Evolutionary conservation across 2,888 invertebrate genomes (phyloP).

Genomic region (Habrosyne pyritoides): DNA sequence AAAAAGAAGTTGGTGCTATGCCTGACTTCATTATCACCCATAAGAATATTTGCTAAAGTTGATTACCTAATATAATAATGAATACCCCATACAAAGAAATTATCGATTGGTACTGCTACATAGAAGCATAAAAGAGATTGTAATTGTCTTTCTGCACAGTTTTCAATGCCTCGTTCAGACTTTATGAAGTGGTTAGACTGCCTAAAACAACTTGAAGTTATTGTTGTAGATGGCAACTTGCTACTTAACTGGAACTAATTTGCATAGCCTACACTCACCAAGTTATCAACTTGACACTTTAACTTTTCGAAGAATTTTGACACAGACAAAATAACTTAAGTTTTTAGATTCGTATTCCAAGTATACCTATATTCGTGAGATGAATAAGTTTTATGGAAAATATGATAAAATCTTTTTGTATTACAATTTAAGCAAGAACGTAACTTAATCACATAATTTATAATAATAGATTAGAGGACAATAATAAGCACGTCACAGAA

Average conservation of each 20-base stretch:
- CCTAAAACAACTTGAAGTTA: slow-evolving; percentile 9
- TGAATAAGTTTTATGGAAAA: not conserved
- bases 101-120: too few species aligned
- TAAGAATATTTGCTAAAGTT: too few species aligned
- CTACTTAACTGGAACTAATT: slow-evolving; percentile 10
- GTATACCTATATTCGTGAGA: not conserved
- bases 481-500: too few species aligned
- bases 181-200: slow-evolving; percentile 9
- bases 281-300: slow-evolving; percentile 6
- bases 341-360: not conserved
- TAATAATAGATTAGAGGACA: too few species aligned
- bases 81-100: too few species aligned
- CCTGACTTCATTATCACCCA: too few species aligned
- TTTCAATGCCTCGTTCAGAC: slow-evolving; percentile 8
- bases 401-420: not conserved
- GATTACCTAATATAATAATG: too few species aligned
- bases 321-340: not conserved
- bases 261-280: slow-evolving; percentile 8
- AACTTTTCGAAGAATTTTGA: not conserved
- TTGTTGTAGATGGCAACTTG: slow-evolving; percentile 8
- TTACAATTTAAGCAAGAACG: not conserved
- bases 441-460: too few species aligned
- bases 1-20: too few species aligned
- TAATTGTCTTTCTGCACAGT: not conserved
- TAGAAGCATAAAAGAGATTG: not conserved